Conservation (phyloP, 2,797 vertebrate genomes). For the Phataginus tricuspis region DNA sequence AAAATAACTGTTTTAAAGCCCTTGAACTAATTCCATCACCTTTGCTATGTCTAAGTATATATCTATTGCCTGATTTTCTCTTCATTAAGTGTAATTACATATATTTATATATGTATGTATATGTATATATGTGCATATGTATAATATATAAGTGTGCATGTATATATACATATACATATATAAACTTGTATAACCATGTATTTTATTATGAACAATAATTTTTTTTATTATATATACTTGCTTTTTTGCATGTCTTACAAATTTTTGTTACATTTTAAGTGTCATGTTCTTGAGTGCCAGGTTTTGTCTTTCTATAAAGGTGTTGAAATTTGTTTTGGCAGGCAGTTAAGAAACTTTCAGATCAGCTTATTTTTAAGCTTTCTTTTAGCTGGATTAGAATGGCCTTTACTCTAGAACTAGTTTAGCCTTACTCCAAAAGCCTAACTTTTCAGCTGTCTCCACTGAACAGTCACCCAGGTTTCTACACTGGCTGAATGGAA, state of each 20-base stretch:
- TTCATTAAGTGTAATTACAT: not conserved
- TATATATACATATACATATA: not conserved
- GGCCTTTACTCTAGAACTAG: not conserved
- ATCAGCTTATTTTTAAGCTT: constrained; percentile 8
- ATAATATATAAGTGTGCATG: not conserved
- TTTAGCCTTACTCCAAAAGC: not conserved
- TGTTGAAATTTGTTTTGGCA: not conserved
- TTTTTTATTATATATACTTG: not conserved
- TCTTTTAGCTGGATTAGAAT: not conserved
- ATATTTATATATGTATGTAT: not conserved
- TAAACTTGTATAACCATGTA: not conserved
- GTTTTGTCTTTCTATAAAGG: not conserved
- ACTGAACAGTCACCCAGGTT: not conserved
- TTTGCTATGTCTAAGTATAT: not conserved
- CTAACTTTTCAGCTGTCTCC: not conserved
- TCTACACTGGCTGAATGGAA: not conserved
- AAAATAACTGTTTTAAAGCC: not conserved
- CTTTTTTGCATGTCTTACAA: not conserved
- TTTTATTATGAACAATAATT: not conserved
- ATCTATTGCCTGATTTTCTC: constrained; percentile 6
- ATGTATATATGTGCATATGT: not conserved
- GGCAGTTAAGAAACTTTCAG: not conserved
- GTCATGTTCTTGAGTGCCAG: not conserved
- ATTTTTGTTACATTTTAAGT: not conserved
- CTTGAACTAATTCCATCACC: not conserved